phyloP scores from a whole-genome alignment of 2,888 invertebrate species.

The Quadroppia sp. region DNA sequence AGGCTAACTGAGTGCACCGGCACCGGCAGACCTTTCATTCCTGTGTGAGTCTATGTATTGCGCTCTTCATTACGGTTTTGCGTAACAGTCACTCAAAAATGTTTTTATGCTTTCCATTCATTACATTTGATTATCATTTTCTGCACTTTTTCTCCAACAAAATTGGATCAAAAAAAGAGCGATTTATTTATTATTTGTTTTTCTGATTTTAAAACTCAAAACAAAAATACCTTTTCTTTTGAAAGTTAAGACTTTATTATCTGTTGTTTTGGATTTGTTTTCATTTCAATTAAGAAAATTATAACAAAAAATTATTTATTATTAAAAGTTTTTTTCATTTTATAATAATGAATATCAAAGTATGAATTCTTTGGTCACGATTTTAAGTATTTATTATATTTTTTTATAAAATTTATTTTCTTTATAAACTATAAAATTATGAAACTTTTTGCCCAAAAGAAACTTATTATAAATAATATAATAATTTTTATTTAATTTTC shows the following conservation, averaged over 20 bases:
- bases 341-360: neutral
- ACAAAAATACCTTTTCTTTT: too few species aligned
- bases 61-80: constrained; percentile 1
- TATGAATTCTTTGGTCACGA: constrained; percentile 13
- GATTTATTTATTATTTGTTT: too few species aligned
- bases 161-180: neutral
- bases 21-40: neutral
- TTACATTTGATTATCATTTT: constrained; percentile 12
- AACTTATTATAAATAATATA: neutral
- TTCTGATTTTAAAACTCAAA: too few species aligned
- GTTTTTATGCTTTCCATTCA: neutral
- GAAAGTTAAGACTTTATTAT: too few species aligned
- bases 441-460: neutral
- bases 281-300: neutral
- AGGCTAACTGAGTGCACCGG: neutral
- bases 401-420: neutral
- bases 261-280: too few species aligned
- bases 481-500: neutral
- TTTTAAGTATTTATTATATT: neutral
- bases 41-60: neutral
- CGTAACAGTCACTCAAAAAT: constrained; percentile 22
- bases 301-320: neutral
- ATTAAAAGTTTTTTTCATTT: neutral
- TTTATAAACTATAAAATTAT: neutral
- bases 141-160: too few species aligned